Evolutionary conservation across 2,797 vertebrate species (phyloP).

Genomic region (Chelon labrosus): DNA sequence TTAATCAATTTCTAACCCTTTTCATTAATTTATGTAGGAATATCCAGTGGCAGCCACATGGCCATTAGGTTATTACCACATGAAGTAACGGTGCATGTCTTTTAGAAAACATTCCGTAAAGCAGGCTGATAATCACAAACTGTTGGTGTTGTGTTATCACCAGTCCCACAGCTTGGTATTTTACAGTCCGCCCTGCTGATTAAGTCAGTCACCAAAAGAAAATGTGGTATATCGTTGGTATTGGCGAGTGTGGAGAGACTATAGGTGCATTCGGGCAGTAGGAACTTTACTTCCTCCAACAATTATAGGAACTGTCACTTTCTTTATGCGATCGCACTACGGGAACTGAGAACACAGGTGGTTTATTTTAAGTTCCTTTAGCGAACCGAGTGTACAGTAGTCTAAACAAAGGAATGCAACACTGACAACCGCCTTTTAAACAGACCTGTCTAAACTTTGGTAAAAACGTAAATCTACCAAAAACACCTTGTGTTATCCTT

Average conservation of each 20-base stretch:
- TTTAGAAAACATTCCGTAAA: not conserved
- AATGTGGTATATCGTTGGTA: not conserved
- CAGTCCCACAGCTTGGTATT: conserved; percentile 44
- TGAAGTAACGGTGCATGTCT: not conserved
- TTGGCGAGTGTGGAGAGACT: not conserved
- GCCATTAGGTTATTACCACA: not conserved
- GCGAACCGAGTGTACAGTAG: too few relatives aligned
- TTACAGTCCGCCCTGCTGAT: conserved; percentile 44
- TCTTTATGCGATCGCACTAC: too few relatives aligned
- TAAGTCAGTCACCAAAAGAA: conserved; percentile 18
- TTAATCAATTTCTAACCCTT: not conserved
- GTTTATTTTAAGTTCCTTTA: too few relatives aligned
- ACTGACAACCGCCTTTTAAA: too few relatives aligned
- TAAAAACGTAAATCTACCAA: too few relatives aligned
- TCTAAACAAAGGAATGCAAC: too few relatives aligned
- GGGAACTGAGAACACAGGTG: too few relatives aligned
- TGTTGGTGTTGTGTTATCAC: conserved; percentile 32
- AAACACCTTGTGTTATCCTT: too few relatives aligned
- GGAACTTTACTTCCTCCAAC: too few relatives aligned
- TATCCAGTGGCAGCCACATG: not conserved
- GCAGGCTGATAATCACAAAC: conserved; percentile 12
- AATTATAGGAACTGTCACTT: too few relatives aligned
- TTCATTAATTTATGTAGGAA: not conserved
- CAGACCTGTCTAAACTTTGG: too few relatives aligned
- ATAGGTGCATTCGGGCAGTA: too few relatives aligned